Percentiles rank a stretch among this genome's conserved stretches.
phyloP scores from a whole-genome alignment of 64 coral and sea anemone genomes.

The Dendrophyllia cribrosa region DNA sequence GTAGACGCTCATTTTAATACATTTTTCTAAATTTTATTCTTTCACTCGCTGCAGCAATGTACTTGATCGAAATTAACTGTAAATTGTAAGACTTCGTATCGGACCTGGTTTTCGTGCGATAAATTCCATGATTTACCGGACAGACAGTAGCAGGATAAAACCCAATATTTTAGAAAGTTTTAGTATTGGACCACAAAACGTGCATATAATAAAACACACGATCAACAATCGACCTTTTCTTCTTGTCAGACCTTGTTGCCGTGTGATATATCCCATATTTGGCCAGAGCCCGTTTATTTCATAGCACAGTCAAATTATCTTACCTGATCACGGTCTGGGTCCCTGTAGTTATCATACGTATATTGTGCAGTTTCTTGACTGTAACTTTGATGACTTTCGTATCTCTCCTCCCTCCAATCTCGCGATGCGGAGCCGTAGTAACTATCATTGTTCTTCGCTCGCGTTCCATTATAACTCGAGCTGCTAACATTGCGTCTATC shows the following conservation, averaged over 20 bases:
- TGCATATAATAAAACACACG: no score
- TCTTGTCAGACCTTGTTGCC: no score
- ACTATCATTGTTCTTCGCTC: background rate
- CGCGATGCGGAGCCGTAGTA: background rate
- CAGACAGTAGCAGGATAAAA: no score
- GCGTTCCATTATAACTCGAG: background rate
- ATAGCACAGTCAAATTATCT: background rate
- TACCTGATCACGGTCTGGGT: background rate
- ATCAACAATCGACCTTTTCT: no score
- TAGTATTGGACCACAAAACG: no score
- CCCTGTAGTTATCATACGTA: background rate
- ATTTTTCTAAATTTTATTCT: background rate
- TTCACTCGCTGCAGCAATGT: background rate
- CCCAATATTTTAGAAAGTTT: no score
- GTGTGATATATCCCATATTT: no score
- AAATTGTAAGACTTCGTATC: background rate
- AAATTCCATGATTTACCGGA: background rate
- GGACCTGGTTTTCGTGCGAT: background rate
- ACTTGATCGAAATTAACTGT: background rate
- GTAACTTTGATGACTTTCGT: slow-evolving; percentile 3
- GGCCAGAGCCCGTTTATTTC: no score
- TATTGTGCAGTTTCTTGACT: background rate
- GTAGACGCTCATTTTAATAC: background rate
- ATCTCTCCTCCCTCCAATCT: background rate
- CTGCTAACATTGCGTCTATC: background rate